Evolutionary conservation across 2,113 vertebrate species (phyloP).

Genomic region (Cichladusa arquata): DNA sequence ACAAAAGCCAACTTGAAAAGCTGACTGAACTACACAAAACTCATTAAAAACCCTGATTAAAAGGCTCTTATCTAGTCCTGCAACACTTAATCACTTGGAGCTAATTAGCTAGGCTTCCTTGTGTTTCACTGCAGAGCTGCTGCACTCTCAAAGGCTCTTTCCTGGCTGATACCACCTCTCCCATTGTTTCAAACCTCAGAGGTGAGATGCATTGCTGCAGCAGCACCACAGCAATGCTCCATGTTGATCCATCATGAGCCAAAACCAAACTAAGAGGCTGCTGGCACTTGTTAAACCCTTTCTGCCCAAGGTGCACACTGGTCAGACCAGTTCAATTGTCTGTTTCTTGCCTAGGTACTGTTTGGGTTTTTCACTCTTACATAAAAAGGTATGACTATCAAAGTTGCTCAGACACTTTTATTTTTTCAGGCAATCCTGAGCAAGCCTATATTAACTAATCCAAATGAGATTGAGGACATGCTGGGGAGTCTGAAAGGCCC

Average conservation of each 20-base stretch:
- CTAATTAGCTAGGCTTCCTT: not conserved
- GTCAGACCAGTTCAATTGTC: not conserved
- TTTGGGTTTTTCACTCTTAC: not conserved
- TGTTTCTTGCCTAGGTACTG: not conserved
- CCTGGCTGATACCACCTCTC: not conserved
- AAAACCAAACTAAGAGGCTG: not conserved
- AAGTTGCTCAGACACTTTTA: not conserved
- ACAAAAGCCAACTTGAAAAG: not conserved
- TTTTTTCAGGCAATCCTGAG: not conserved
- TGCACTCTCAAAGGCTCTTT: not conserved
- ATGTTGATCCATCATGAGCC: fast-evolving
- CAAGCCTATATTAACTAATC: not conserved
- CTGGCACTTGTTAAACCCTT: not conserved
- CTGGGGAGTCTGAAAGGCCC: not conserved
- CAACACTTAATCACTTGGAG: not conserved
- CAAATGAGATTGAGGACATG: not conserved
- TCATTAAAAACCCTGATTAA: not conserved
- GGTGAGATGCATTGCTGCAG: not conserved
- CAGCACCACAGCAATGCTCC: not conserved
- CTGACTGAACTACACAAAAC: not conserved
- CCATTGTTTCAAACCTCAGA: fast-evolving
- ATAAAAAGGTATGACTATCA: not conserved
- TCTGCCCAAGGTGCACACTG: not conserved
- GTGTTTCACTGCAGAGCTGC: not conserved
- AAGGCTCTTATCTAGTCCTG: not conserved